Base-by-base conservation (phyloP, 2,888 invertebrate species). In the Mimas tiliae region DNA sequence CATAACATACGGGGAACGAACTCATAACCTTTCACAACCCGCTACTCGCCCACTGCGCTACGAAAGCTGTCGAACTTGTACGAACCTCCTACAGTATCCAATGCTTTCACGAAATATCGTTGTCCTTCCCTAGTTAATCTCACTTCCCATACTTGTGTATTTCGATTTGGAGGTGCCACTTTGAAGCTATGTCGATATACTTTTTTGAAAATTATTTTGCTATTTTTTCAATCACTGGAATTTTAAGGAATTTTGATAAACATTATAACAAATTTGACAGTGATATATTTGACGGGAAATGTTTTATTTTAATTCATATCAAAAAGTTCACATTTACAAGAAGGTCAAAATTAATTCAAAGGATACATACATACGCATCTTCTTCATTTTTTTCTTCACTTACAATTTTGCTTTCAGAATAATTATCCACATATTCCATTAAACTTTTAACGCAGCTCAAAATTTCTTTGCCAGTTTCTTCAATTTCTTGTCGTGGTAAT, bases 61-160 rank as follows among this genome's bases (percentile, higher is more conserved):
- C 4, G 4, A 4, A 27, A 4, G 27, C 27, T 27, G 27, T 27
- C 27, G 4, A 27, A 27, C 34, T 33, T 16, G 45, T 72, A 75
- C 77, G 62, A 72, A 93, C 93, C 93, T 81, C 92, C 92, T 33
- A 79, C 69, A 14, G 86, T 84, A 63, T 91, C 90, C 75, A 93
- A 77, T 4, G 82, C 67, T 76, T 87, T 93, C 9, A 92, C 76
- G 66, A 92, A 92, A 65, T 74, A 76, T 74, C 93, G 85, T 67
- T 93, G 91, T 0, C 88, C 89, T 66, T 91, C 90, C 66, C 81
- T 83, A 78, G 72, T 76, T 55, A 93, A 81, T 71, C 70, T 85
- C 8, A 91, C 69, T 77, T 88, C 88, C 93, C 93, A 93, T 80
- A 93, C 81, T 83, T 93, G 93, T 63, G 86, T 80, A 27, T 72